These are phyloP conservation scores for Monomorium pharaonis DNA, from an alignment of 1,140 invertebrate genomes.

Conservation along the genomic window DNA sequence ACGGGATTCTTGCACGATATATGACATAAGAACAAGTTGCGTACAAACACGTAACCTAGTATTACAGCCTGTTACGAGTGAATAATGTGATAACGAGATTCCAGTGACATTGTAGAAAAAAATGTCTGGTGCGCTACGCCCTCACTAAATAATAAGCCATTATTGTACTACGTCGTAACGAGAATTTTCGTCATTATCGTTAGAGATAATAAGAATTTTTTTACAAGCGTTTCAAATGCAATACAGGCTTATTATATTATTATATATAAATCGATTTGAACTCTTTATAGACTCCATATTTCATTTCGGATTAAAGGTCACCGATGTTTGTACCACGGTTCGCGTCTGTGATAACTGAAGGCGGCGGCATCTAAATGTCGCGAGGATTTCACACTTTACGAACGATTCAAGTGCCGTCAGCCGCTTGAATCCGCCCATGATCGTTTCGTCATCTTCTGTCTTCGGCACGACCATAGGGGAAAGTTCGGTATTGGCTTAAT, in stretches of 20 bases:
- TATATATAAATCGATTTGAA: background rate
- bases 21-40: conserved; percentile 17
- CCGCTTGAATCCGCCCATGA: conserved; percentile 57
- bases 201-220: background rate
- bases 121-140: background rate
- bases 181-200: background rate
- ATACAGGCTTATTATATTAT: background rate
- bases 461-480: conserved; percentile 50
- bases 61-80: background rate
- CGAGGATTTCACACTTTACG: conserved; percentile 23
- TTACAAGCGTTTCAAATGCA: background rate
- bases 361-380: conserved; percentile 47
- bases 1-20: conserved; percentile 30
- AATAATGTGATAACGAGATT: background rate
- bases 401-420: conserved; percentile 20
- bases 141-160: background rate
- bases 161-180: background rate
- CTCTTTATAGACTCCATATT: too few relatives aligned
- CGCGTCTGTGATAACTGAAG: conserved; percentile 31
- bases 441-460: conserved; percentile 61
- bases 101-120: conserved; percentile 1
- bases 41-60: background rate
- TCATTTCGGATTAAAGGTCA: conserved; percentile 38
- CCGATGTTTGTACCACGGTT: background rate
- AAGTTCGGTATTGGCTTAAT: conserved; percentile 55